Evolutionary conservation across 2,888 invertebrate genomes (phyloP), one percentile per base, ranked within the genome.

Genomic region (Dasypolia templi): DNA sequence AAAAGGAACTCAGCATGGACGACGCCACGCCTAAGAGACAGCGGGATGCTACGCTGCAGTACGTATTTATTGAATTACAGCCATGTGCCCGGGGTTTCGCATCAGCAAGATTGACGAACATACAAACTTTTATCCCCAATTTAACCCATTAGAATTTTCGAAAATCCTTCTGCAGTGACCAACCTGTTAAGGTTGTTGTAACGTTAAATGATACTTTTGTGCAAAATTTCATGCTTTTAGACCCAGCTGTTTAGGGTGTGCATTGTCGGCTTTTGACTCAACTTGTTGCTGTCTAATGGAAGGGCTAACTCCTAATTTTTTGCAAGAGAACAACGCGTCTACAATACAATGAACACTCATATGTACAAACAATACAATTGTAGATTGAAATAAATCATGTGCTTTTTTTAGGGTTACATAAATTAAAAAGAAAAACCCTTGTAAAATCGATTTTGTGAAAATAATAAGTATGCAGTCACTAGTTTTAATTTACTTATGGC

Each of bases 11-110:
- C 83, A 98, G 98, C 63, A 98, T 98, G 97, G 99, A 99, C 92
- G 99, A 99, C 94, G 98, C 98, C 72, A 99, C 99, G 89, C 98
- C 99, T 71, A 99, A 99, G 95, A 97, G 99, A 89, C 98, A 99
- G 95, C 97, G 98, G 85, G 99, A 99, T 92, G 98, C 98, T 82
- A 98, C 98, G 75, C 96, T 99, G 91, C 99, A 99, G 97, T 87
- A 84, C 1, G 86, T 86, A 61, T n/a, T 26, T 44, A 11, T 56
- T 56, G 11, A 12, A 35, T 11, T 4, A 22, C 56, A 32, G 19
- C 7, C 32, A 11, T 19, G 11, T 56, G 56, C 32, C 19, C 3
- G 29, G 55, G 55, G 17, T 29, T 39, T 14, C 14, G 7, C 59
- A 17, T 17, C 2, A 9, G 17, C n/a, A 56, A 32, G 0, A 55